phyloP scores from a whole-genome alignment of 2,797 vertebrate species.

The Delichon dasypus region DNA sequence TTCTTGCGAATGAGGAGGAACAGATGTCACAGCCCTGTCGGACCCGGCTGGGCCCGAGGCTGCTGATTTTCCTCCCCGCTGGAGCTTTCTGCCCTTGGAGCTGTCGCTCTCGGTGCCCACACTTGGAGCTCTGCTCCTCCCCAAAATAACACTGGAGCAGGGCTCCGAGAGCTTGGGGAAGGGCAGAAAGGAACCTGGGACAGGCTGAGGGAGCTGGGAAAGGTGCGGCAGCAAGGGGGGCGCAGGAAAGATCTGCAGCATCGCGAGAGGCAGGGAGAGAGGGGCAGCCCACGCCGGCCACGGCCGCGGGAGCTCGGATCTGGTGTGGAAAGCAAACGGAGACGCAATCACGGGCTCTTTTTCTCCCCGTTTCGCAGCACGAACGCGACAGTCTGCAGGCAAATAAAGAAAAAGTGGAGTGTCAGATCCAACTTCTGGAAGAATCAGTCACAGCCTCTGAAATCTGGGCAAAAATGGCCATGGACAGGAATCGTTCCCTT shows the following conservation, averaged over 20 bases:
- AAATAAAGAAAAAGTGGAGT: conserved; percentile 43
- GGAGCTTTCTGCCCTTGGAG: background rate
- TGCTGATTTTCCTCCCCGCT: background rate
- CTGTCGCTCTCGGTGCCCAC: background rate
- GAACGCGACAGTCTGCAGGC: conserved; percentile 58
- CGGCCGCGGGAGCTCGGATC: background rate
- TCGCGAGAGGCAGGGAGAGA: background rate
- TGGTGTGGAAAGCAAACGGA: background rate
- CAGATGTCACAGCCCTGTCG: background rate
- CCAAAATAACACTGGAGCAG: background rate
- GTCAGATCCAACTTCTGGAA: conserved; percentile 58
- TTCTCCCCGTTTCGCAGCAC: conserved; percentile 49
- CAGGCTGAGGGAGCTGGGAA: background rate
- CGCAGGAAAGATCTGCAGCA: background rate
- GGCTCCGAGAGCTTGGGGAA: background rate
- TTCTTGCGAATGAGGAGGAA: background rate
- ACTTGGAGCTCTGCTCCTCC: background rate
- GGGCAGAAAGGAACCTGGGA: background rate
- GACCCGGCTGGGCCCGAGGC: background rate
- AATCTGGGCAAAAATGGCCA: conserved; percentile 21
- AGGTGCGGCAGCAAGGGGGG: background rate
- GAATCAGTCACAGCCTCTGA: conserved; percentile 56
- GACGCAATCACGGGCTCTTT: background rate
- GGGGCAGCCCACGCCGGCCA: background rate
- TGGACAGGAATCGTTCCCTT: background rate